Evolutionary conservation across 2,113 vertebrate genomes (phyloP).

Genomic region (Myodes glareolus): DNA sequence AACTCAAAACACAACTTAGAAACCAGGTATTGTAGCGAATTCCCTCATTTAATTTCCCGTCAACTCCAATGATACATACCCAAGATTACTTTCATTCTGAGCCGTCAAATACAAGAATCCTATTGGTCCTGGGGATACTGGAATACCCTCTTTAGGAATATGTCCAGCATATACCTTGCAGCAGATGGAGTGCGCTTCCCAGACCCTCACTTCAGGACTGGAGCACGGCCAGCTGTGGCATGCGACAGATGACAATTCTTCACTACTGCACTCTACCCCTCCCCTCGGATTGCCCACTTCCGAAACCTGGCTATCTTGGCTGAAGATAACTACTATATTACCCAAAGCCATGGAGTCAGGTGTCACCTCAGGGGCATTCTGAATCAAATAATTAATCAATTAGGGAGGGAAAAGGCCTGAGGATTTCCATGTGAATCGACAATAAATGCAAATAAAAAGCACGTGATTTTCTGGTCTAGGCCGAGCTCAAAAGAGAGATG

Average conservation of each 20-base stretch:
- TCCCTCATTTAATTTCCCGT: not conserved
- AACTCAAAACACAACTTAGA: constrained; percentile 22
- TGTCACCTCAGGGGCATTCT: not conserved
- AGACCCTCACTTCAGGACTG: not conserved
- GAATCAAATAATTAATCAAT: not conserved
- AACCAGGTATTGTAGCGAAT: not conserved
- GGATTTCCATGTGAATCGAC: not conserved
- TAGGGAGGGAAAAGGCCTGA: not conserved
- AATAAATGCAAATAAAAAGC: not conserved
- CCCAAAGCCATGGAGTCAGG: not conserved
- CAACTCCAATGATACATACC: not conserved
- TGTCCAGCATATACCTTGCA: not conserved
- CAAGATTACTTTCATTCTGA: not conserved
- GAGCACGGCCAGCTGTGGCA: not conserved
- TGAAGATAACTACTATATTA: not conserved
- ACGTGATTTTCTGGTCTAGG: not conserved
- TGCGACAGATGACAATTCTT: not conserved
- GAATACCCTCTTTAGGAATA: not conserved
- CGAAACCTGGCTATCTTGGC: not conserved
- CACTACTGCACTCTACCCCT: not conserved
- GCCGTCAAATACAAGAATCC: not conserved
- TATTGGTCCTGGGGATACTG: not conserved
- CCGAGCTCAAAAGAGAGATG: not conserved
- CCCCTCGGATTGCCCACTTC: not conserved
- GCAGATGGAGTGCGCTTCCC: not conserved